These are phyloP conservation scores for Hymenopus coronatus DNA, from an alignment of 2,888 invertebrate genomes.

Conservation along the genomic window DNA sequence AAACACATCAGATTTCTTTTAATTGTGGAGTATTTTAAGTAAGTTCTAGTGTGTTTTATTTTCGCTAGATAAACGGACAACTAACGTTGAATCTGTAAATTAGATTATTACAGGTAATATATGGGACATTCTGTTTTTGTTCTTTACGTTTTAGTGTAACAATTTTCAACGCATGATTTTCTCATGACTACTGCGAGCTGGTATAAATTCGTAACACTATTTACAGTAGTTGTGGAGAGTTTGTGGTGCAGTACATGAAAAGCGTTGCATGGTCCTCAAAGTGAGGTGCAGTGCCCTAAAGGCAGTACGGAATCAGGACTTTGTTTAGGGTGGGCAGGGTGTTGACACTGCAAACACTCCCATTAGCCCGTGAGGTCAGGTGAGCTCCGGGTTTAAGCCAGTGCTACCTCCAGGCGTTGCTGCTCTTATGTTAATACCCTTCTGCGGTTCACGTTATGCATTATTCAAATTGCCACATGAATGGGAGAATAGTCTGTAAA, in stretches of 20 bases:
- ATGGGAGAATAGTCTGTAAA: background rate
- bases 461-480: background rate
- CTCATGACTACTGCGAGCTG: too few relatives aligned
- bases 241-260: background rate
- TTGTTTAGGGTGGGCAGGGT: background rate
- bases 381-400: background rate
- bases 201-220: too few relatives aligned
- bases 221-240: too few relatives aligned
- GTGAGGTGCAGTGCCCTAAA: background rate
- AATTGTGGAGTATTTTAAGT: too few relatives aligned
- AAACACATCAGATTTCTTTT: too few relatives aligned
- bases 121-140: too few relatives aligned
- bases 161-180: too few relatives aligned
- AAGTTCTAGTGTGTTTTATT: too few relatives aligned
- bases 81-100: too few relatives aligned
- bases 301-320: background rate
- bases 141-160: too few relatives aligned
- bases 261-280: background rate
- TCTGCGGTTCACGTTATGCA: background rate
- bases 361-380: background rate
- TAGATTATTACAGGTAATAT: too few relatives aligned
- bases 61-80: too few relatives aligned
- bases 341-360: background rate
- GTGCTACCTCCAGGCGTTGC: background rate
- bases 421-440: background rate